These are phyloP conservation scores for Apotomis turbidana DNA, from an alignment of 2,888 invertebrate species.

Conservation along the genomic window DNA sequence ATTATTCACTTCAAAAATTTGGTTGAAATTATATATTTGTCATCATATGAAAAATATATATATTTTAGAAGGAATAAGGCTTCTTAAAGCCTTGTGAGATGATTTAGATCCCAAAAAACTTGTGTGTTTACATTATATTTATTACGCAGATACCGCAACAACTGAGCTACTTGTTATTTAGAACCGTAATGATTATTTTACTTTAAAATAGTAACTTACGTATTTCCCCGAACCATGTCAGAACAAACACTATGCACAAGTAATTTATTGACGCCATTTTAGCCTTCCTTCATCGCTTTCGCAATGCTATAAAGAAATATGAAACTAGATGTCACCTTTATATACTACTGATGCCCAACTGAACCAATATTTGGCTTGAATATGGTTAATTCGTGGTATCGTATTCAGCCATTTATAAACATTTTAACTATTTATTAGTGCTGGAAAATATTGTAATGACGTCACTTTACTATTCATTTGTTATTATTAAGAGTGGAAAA, in stretches of 20 bases:
- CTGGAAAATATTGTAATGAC: background rate
- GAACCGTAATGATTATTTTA: background rate
- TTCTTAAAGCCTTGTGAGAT: too few relatives aligned
- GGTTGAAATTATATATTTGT: too few relatives aligned
- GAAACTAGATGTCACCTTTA: constrained; percentile 7
- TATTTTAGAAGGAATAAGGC: too few relatives aligned
- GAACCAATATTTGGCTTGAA: constrained; percentile 29
- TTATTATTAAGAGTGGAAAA: too few relatives aligned
- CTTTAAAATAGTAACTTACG: constrained; percentile 18
- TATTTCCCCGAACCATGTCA: constrained; percentile 9
- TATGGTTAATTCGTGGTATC: constrained; percentile 10
- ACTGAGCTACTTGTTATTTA: background rate
- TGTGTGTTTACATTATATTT: too few relatives aligned
- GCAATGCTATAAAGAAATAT: background rate
- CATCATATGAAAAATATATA: too few relatives aligned
- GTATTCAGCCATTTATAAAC: background rate
- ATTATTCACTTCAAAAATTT: too few relatives aligned
- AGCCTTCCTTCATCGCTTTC: constrained; percentile 1
- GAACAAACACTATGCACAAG: constrained; percentile 20
- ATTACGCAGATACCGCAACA: too few relatives aligned
- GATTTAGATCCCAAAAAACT: too few relatives aligned
- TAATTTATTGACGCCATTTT: constrained; percentile 20
- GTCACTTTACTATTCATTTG: background rate
- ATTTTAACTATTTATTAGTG: background rate
- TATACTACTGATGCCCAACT: constrained; percentile 22